Base-by-base conservation (phyloP, 2,888 invertebrate genomes). In the Ecdyonurus torrentis region DNA sequence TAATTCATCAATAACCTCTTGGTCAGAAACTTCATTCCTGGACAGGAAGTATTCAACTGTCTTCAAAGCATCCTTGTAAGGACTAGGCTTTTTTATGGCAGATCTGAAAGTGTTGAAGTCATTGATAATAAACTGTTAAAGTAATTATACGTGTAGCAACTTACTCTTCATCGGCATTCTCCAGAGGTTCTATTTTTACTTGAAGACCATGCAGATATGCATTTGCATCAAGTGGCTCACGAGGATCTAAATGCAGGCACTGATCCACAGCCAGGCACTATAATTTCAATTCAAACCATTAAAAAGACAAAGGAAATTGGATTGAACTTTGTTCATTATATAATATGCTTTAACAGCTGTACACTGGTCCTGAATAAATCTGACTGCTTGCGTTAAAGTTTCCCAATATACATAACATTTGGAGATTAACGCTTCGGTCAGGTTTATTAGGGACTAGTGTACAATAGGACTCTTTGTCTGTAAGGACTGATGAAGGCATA, bases 251-350 rank as follows among this genome's bases (percentile, higher is more conserved):
- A 55, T 72, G 67, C 20, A 83, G 70, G 66, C 79, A 79, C 67
- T 81, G 76, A 62, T 81, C 77, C 24, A 86, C 75, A 15, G 86
- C 84, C 59, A 79, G 71, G 63, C 79, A 78, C 75, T 82, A 75
- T 59, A 71, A 70, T 15, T n/a, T n/a, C n/a, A n/a, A n/a, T n/a
- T n/a, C n/a, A n/a, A n/a, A n/a, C n/a, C n/a, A n/a, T n/a, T n/a
- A n/a, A n/a, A n/a, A n/a, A n/a, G n/a, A n/a, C n/a, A n/a, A n/a
- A n/a, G n/a, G n/a, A n/a, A n/a, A n/a, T n/a, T n/a, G n/a, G n/a
- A n/a, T n/a, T n/a, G n/a, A n/a, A n/a, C n/a, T n/a, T n/a, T n/a
- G n/a, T n/a, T n/a, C n/a, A n/a, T n/a, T n/a, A n/a, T n/a, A n/a
- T n/a, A n/a, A n/a, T n/a, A n/a, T n/a, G n/a, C n/a, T n/a, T n/a